phyloP scores from a whole-genome alignment of 2,888 invertebrate species.

The Patella depressa region DNA sequence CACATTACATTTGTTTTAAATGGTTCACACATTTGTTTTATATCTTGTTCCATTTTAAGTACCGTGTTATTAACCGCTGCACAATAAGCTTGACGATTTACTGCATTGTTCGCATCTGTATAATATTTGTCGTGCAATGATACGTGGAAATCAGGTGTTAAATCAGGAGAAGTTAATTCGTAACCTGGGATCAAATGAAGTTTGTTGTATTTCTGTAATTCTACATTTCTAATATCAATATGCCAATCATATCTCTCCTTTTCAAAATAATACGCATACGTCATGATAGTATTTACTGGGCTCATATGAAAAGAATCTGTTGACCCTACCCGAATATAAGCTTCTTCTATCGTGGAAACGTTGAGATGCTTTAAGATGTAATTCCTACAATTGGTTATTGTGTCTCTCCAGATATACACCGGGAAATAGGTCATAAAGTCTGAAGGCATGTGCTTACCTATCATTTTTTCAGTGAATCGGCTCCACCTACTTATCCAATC shows the following conservation, averaged over 20 bases:
- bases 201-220: not conserved
- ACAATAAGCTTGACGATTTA: not conserved
- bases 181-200: not conserved
- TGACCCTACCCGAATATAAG: not conserved
- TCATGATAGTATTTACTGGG: not conserved
- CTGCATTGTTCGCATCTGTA: not conserved
- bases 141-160: not conserved
- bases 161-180: not conserved
- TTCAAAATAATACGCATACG: not conserved
- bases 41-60: not conserved
- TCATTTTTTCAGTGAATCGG: not conserved
- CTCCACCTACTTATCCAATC: not conserved
- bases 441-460: not conserved
- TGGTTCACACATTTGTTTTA: not conserved
- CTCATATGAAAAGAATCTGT: not conserved
- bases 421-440: slow-evolving; percentile 4
- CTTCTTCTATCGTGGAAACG: not conserved
- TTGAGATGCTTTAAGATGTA: not conserved
- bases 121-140: not conserved
- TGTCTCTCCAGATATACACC: not conserved
- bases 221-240: not conserved
- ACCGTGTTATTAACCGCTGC: not conserved
- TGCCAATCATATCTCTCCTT: slow-evolving; percentile 1
- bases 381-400: not conserved
- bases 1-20: not conserved